Conservation (phyloP, 2,113 vertebrate genomes). For the Eleginops maclovinus region DNA sequence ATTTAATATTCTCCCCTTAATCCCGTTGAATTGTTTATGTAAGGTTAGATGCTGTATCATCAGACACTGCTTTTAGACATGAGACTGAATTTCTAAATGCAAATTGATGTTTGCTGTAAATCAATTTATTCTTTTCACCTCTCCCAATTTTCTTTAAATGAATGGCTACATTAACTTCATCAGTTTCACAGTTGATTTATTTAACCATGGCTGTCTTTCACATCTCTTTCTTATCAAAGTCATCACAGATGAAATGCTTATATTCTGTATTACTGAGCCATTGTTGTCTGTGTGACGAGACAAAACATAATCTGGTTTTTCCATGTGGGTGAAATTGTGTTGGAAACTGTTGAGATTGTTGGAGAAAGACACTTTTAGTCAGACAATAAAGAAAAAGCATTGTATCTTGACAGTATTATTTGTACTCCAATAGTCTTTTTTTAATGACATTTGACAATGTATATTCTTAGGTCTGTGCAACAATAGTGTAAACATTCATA, state of each 20-base stretch:
- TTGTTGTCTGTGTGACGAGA: conserved; percentile 1
- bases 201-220: background rate
- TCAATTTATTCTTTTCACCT: background rate
- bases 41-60: background rate
- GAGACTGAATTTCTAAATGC: background rate
- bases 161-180: conserved; percentile 8
- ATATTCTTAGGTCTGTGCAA: background rate
- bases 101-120: conserved; percentile 15
- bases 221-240: conserved; percentile 6
- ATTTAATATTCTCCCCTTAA: conserved; percentile 22
- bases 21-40: conserved; percentile 53
- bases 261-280: background rate
- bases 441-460: background rate
- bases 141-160: background rate
- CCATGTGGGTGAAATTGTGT: conserved; percentile 73
- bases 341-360: conserved; percentile 15
- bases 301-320: conserved; percentile 58
- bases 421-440: background rate
- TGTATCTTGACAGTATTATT: background rate
- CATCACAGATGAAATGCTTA: conserved; percentile 10
- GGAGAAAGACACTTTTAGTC: conserved; percentile 44
- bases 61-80: too few relatives aligned
- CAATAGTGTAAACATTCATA: conserved; percentile 24
- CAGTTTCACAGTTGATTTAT: conserved; percentile 4
- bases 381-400: background rate